Conservation (phyloP, 2,113 vertebrate genomes). For the Sphyrna mokarran region DNA sequence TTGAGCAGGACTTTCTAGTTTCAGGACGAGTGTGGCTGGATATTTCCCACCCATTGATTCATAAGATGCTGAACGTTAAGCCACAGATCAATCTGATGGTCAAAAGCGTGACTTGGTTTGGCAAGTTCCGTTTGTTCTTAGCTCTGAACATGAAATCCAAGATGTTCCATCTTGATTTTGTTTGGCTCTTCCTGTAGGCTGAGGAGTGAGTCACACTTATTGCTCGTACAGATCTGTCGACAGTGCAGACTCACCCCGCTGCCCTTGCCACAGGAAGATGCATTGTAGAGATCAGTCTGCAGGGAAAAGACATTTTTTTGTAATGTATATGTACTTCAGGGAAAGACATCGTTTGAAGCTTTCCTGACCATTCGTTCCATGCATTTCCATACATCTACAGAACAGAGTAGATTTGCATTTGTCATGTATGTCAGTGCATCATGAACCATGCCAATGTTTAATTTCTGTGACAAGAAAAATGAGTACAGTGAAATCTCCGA, state of each 20-base stretch:
- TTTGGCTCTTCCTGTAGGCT: background rate
- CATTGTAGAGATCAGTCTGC: background rate
- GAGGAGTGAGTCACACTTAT: background rate
- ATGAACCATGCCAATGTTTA: background rate
- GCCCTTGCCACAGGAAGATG: background rate
- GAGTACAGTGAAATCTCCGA: background rate
- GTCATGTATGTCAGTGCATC: background rate
- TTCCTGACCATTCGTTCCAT: background rate
- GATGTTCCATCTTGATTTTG: background rate
- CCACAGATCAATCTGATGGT: background rate
- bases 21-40: too few species aligned
- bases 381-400: background rate
- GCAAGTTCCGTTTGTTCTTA: background rate
- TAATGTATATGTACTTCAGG: background rate
- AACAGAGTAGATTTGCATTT: background rate
- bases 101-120: background rate
- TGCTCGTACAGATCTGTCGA: background rate
- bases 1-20: too few species aligned
- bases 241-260: background rate
- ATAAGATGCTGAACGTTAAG: background rate
- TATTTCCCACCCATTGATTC: background rate
- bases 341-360: background rate
- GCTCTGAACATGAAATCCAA: background rate
- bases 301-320: background rate
- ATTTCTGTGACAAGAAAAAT: background rate